Evolutionary conservation across 2,113 vertebrate genomes (phyloP), one percentile per base, ranked within the genome.

Genomic region (Gadus chalcogrammus): DNA sequence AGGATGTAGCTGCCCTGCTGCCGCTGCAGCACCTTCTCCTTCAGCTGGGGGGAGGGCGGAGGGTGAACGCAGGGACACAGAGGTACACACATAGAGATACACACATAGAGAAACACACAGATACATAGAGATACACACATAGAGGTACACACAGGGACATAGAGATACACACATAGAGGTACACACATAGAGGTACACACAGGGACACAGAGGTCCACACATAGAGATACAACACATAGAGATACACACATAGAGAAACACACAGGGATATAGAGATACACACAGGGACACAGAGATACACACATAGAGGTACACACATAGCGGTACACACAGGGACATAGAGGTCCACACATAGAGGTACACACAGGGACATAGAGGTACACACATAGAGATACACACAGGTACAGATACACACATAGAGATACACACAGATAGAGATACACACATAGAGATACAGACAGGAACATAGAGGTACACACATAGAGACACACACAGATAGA

Each of bases 1-100:
- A 99, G 89, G 86, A 99, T 98, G 73, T 96, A 98, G 90, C 96
- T 99, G 61, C 97, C 97, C 84, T 98, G 96, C 48, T 98, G 97
- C 1, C 95, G 88, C 76, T 95, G 92, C 22, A 98, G 91, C 73
- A 96, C 94, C 78, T 96, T 98, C 75, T 98, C 96, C 87, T 94
- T 97, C 82, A 98, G 89, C 97, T 99, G 88, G 56, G 92, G 80
- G 1, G 77, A 65, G 5, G 3, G 15, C 5, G 55, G 55, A 58
- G 55, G 1, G 55, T 6, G 55, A 48, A 48, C 42, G 8, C 42
- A 48, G 9, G 11, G 2, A 48, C 5, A 48, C 1, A 48, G 9
- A 48, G 4, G 4, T 9, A 48, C 42, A 48, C 42, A 15, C 4
- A 13, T n/a, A 20, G 16, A 35, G 27, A 31, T 4, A 64, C 28